Percentiles rank a stretch among this genome's conserved stretches.
Evolutionary conservation across 2,797 vertebrate species (phyloP).

Genomic region (Fistularia commersonii): DNA sequence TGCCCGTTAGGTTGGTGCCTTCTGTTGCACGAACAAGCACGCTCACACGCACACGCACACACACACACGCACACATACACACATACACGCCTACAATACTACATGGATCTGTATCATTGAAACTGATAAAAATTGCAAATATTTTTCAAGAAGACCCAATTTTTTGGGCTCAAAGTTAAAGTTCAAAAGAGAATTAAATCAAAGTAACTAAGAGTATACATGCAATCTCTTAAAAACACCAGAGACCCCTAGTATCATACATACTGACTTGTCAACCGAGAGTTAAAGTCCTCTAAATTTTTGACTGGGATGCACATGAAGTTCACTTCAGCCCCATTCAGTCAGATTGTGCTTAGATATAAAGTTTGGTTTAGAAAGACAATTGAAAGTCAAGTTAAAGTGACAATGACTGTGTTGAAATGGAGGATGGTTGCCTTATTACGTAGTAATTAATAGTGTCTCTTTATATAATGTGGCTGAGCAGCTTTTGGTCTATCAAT

Average conservation of each 20-base stretch:
- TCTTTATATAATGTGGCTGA: no score
- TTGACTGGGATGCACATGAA: constrained; percentile 56
- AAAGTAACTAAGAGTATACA: constrained; percentile 51
- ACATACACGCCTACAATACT: constrained; percentile 51
- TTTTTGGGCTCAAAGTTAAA: constrained; percentile 53
- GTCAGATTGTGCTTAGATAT: constrained; percentile 66
- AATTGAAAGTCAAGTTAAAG: constrained; percentile 16
- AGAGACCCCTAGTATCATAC: constrained; percentile 67
- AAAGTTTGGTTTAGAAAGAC: constrained; percentile 39
- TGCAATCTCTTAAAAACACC: constrained; percentile 71
- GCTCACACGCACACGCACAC: constrained; percentile 22
- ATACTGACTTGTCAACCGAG: constrained; percentile 69
- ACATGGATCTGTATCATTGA: constrained; percentile 60
- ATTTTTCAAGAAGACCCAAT: constrained; percentile 54
- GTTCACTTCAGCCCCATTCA: constrained; percentile 47
- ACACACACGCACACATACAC: constrained; percentile 15
- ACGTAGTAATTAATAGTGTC: no score
- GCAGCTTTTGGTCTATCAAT: no score
- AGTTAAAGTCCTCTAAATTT: constrained; percentile 54
- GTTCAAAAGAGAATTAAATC: constrained; percentile 46
- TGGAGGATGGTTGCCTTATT: constrained; percentile 3
- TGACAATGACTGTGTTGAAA: constrained; percentile 13
- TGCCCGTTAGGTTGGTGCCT: constrained; percentile 37
- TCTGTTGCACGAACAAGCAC: constrained; percentile 52
- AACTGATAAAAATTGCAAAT: constrained; percentile 56